phyloP scores from a whole-genome alignment of 2,888 invertebrate species.

The Eudemis profundana region DNA sequence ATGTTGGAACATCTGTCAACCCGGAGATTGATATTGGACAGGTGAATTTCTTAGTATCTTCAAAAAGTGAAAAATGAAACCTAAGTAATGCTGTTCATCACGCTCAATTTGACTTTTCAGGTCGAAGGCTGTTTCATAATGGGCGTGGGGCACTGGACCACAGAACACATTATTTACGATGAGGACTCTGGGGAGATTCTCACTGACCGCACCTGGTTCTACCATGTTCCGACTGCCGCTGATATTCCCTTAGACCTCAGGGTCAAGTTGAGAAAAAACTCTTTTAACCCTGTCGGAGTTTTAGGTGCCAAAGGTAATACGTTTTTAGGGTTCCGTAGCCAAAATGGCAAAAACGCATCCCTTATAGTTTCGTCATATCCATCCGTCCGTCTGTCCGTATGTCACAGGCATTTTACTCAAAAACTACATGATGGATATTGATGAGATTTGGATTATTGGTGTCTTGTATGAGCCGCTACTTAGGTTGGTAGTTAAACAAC shows the following conservation, averaged over 20 bases:
- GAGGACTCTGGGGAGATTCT: conserved; percentile 84
- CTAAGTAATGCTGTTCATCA: too few species aligned
- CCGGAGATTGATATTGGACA: conserved; percentile 86
- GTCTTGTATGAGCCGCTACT: too few species aligned
- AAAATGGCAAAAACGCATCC: too few species aligned
- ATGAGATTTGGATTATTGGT: too few species aligned
- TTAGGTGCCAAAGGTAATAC: conserved; percentile 67
- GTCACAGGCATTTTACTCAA: too few species aligned
- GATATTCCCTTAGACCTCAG: conserved; percentile 88
- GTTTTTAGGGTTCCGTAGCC: too few species aligned
- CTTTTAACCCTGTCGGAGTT: conserved; percentile 75
- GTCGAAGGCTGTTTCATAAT: conserved; percentile 89
- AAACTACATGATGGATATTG: too few species aligned
- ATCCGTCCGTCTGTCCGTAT: too few species aligned
- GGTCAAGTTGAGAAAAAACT: conserved; percentile 83
- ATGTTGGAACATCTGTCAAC: conserved; percentile 84
- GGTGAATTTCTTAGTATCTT: too few species aligned
- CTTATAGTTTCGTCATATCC: too few species aligned
- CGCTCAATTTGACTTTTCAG: conserved; percentile 50
- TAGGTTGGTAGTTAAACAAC: too few species aligned
- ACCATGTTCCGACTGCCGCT: conserved; percentile 87
- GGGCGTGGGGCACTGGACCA: conserved; percentile 87
- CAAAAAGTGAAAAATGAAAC: too few species aligned
- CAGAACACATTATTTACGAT: conserved; percentile 86
- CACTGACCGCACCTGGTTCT: conserved; percentile 89